A percentile compares a stretch with the other conserved stretches of the same genome.
Conservation (phyloP, 2,797 vertebrate species). For the Mormyrops boulengeri region DNA sequence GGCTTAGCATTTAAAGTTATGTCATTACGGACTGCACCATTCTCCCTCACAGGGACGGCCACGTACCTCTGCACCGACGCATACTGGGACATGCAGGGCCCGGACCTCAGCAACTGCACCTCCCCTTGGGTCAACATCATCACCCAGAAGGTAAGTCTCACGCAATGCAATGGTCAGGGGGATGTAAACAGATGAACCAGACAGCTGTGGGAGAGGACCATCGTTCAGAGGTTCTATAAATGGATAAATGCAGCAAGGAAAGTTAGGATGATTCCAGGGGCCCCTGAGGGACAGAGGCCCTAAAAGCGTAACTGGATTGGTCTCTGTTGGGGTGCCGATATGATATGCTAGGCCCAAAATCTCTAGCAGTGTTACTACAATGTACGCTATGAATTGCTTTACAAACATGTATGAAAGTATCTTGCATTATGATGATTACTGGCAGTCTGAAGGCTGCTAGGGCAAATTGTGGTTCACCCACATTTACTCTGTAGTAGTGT, state of each 20-base stretch:
- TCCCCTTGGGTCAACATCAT: slow-evolving; percentile 96
- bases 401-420: neutral
- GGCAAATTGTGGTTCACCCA: neutral
- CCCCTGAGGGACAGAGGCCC: neutral
- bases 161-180: neutral
- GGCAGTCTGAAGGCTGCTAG: neutral
- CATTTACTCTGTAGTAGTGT: neutral
- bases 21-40: neutral
- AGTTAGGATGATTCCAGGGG: neutral
- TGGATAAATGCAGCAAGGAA: neutral
- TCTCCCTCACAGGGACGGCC: slow-evolving; percentile 68
- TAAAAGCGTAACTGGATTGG: neutral
- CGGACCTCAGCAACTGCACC: slow-evolving; percentile 94
- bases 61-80: slow-evolving; percentile 83
- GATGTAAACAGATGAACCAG: neutral
- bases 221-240: neutral
- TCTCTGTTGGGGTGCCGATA: neutral
- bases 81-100: slow-evolving; percentile 86
- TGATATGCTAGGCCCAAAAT: neutral
- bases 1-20: neutral
- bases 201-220: neutral
- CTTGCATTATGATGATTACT: neutral
- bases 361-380: neutral
- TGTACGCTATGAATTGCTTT: neutral
- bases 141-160: slow-evolving; percentile 78